Evolutionary conservation across 2,113 vertebrate species (phyloP).

Genomic region (Sphyrna mokarran): DNA sequence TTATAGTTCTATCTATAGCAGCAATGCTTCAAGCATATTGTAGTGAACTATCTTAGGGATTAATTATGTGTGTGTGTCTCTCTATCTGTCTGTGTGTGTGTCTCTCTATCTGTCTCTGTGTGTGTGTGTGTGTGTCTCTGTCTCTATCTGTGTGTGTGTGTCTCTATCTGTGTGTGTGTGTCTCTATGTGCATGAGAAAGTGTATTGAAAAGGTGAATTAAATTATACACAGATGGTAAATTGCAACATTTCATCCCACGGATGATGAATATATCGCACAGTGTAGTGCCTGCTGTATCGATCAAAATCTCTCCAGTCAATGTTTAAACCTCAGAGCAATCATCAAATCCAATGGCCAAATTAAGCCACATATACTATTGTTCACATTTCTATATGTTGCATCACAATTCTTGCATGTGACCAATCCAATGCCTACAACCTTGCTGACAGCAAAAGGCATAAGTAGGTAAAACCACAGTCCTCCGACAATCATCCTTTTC

Average conservation of each 20-base stretch:
- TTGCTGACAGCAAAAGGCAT: slow-evolving; percentile 17
- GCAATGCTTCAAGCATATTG: slow-evolving; percentile 69
- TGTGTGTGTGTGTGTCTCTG: slow-evolving; percentile 37
- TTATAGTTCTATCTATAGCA: slow-evolving; percentile 76
- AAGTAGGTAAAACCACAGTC: slow-evolving; percentile 13
- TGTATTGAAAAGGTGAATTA: neutral
- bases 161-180: slow-evolving; percentile 47
- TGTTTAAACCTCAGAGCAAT: slow-evolving; percentile 45
- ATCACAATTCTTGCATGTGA: neutral
- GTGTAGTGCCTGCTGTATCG: slow-evolving; percentile 57
- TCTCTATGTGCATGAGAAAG: neutral
- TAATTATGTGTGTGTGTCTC: slow-evolving; percentile 42
- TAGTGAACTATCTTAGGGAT: slow-evolving; percentile 49
- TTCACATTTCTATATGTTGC: slow-evolving; percentile 46
- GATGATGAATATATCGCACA: slow-evolving; percentile 71
- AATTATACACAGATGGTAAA: neutral
- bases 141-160: neutral
- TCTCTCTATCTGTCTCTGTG: slow-evolving; percentile 44
- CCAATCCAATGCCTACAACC: neutral
- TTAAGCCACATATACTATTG: slow-evolving; percentile 55
- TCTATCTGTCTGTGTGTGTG: neutral
- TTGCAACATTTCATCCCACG: slow-evolving; percentile 45
- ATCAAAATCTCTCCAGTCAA: slow-evolving; percentile 56
- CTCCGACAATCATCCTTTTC: neutral
- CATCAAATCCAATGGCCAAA: slow-evolving; percentile 51